Percentiles rank a stretch among this genome's conserved stretches.
These are phyloP conservation scores for Leucophenga maculata DNA, from an alignment of 2,888 invertebrate species.

Conservation along the genomic window DNA sequence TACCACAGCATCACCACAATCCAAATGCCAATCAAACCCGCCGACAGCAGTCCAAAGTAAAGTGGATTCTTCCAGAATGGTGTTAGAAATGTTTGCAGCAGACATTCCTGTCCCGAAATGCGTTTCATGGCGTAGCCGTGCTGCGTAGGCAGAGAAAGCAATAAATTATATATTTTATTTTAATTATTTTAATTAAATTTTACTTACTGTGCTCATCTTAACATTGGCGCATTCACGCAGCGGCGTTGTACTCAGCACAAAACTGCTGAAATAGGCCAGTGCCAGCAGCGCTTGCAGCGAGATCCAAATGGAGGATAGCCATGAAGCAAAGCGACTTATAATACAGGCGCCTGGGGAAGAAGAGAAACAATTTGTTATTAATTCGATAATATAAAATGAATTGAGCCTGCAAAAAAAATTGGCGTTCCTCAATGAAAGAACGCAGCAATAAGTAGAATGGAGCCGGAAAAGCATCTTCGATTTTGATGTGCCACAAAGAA, in stretches of 20 bases:
- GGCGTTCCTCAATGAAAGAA: too few relatives aligned
- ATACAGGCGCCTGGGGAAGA: constrained; percentile 68
- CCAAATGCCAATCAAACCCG: constrained; percentile 70
- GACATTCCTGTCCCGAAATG: constrained; percentile 69
- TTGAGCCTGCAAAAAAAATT: background rate
- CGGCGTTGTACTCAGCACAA: constrained; percentile 68
- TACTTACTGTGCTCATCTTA: constrained; percentile 62
- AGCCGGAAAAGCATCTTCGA: too few relatives aligned
- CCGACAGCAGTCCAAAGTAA: constrained; percentile 69
- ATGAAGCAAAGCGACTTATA: constrained; percentile 71
- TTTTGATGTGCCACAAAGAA: too few relatives aligned
- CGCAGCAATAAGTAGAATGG: too few relatives aligned
- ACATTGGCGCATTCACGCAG: constrained; percentile 70
- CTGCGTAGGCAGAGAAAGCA: constrained; percentile 44
- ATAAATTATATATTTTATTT: background rate
- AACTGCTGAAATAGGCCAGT: constrained; percentile 70
- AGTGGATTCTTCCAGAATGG: constrained; percentile 72
- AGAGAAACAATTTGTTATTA: background rate
- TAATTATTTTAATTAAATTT: background rate
- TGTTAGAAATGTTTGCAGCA: constrained; percentile 70
- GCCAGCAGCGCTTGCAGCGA: constrained; percentile 71
- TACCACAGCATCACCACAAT: constrained; percentile 71
- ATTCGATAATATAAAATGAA: background rate
- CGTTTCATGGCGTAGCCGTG: constrained; percentile 65
- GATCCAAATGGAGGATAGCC: constrained; percentile 71